Evolutionary conservation across 2,888 invertebrate species (phyloP).

Genomic region (Caenorhabditis angaria): DNA sequence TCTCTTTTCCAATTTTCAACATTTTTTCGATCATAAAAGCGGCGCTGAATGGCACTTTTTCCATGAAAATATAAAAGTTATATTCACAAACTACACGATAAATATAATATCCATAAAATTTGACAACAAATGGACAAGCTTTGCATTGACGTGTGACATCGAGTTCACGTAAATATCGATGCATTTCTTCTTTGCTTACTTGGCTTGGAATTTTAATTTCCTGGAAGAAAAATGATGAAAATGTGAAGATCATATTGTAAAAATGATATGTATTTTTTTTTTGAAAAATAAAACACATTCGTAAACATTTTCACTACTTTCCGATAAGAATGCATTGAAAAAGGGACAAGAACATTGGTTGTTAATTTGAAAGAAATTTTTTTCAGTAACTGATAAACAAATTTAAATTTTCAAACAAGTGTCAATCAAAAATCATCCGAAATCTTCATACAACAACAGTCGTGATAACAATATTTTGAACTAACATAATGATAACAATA

Average conservation of each 20-base stretch:
- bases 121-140: constrained; percentile 29
- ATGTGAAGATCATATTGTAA: neutral
- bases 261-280: neutral
- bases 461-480: too few species aligned
- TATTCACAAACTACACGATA: neutral
- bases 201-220: neutral
- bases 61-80: constrained; percentile 35
- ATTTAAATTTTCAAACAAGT: too few species aligned
- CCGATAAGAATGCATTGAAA: too few species aligned
- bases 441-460: too few species aligned
- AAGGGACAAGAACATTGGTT: too few species aligned
- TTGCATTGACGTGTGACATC: constrained; percentile 27
- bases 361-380: too few species aligned
- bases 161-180: constrained; percentile 18
- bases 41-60: constrained; percentile 26
- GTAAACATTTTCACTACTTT: neutral
- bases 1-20: neutral
- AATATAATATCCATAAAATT: constrained; percentile 20
- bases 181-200: neutral
- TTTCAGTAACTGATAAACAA: too few species aligned
- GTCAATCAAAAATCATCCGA: too few species aligned
- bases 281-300: neutral
- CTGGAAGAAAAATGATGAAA: neutral
- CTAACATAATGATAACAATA: too few species aligned
- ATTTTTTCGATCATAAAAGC: constrained; percentile 6